phyloP scores from a whole-genome alignment of 2,113 vertebrate genomes.

The Chionomys nivalis region DNA sequence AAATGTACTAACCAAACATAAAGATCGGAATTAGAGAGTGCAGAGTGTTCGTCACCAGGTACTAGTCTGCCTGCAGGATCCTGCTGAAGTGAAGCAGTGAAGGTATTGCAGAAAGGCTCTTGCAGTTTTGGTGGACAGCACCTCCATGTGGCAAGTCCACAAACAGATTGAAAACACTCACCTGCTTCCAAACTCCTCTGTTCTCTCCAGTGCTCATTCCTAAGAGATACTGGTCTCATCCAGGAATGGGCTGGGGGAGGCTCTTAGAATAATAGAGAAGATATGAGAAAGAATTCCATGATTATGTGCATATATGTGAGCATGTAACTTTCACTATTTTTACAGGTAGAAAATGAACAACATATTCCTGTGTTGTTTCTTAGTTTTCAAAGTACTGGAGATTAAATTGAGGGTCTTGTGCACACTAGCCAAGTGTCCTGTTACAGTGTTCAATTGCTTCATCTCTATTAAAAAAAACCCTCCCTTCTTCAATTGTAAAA shows the following conservation, averaged over 20 bases:
- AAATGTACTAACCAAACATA: constrained; percentile 7
- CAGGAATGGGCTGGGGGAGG: not conserved
- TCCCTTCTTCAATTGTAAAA: not conserved
- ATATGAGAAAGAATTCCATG: not conserved
- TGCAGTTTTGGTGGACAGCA: not conserved
- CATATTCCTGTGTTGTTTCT: not conserved
- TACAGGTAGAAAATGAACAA: constrained; percentile 8
- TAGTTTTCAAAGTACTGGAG: not conserved
- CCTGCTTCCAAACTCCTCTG: not conserved
- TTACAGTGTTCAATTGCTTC: not conserved
- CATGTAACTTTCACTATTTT: not conserved
- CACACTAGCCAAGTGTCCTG: not conserved
- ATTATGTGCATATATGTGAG: not conserved
- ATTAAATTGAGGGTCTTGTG: not conserved
- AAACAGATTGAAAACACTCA: not conserved
- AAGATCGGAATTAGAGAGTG: constrained; percentile 31
- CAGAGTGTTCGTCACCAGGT: not conserved
- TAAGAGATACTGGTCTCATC: not conserved
- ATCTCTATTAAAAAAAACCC: not conserved
- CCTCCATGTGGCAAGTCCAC: not conserved
- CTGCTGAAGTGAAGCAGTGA: not conserved
- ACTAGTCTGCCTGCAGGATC: not conserved
- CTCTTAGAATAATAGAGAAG: not conserved
- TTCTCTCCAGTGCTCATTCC: not conserved
- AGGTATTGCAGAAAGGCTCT: not conserved